Base-by-base conservation (phyloP, 2,797 vertebrate species). In the Hephaestus fuliginosus region DNA sequence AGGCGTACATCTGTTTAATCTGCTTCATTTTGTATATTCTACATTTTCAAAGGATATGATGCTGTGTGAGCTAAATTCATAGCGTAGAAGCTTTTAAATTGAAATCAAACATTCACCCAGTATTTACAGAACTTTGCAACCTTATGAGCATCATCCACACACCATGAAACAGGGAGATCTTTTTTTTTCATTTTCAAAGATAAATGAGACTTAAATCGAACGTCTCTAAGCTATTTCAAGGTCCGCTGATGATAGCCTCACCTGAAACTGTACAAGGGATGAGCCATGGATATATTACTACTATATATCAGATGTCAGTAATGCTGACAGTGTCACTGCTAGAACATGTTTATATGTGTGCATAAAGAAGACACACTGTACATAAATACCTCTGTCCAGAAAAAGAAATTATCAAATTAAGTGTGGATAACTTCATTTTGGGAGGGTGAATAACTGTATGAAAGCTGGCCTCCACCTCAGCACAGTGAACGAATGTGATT, bases 401-500 rank as follows among this genome's bases (percentile, higher is more conserved):
- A 13, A 22, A 18, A 70, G 56, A 0, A 46, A 66, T 57, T 2
- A 63, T 49, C 28, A 60, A 57, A 62, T 51, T 14, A 74, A 57
- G 15, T 53, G 7, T 13, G 12, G 30, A 64, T 28, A 20, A 22
- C 0, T 10, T 56, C 1, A 13, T 52, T 44, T 56, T 30, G 36
- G 15, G 3, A 41, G n/a, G 30, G 8, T 46, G 3, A 3, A 60
- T 33, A 11, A 2, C 22, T 7, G 14, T 25, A n/a, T 18, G 17
- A 64, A 58, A 11, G 55, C 70, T 46, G 49, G 58, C 20, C 3
- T 28, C 20, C 36, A 11, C 49, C 72, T 60, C 28, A 65, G 28
- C 55, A 61, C 28, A 78, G 58, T 70, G 48, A 20, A 17, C 56
- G 66, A 71, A 67, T 25, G 11, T 56, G 46, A 66, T 66, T 64